A percentile compares a stretch with the other conserved stretches of the same genome.
phyloP scores from a whole-genome alignment of 2,113 vertebrate genomes.

The Colistium nudipinnis region DNA sequence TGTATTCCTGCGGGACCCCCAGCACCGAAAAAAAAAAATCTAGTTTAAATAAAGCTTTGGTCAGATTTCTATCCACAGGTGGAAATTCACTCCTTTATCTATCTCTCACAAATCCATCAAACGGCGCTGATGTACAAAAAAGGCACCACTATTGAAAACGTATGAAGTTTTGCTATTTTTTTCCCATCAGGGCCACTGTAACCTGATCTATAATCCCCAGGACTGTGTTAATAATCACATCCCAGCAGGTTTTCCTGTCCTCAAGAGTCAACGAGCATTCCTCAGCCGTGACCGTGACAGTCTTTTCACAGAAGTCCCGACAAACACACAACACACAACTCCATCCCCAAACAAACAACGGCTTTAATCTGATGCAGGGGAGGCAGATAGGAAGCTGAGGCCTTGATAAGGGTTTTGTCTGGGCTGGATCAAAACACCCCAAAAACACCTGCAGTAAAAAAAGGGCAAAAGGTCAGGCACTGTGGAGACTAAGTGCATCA shows the following conservation, averaged over 20 bases:
- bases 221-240: constrained; percentile 53
- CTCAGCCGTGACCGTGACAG: constrained; percentile 45
- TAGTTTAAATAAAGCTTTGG: constrained; percentile 10
- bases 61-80: constrained; percentile 9
- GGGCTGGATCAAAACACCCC: constrained; percentile 43
- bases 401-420: constrained; percentile 36
- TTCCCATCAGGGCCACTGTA: constrained; percentile 28
- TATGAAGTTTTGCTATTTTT: constrained; percentile 34
- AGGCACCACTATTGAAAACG: constrained; percentile 19
- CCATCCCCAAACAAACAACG: constrained; percentile 32
- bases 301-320: constrained; percentile 33
- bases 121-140: constrained; percentile 36
- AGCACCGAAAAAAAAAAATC: constrained; percentile 1
- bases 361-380: constrained; percentile 35
- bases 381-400: constrained; percentile 21
- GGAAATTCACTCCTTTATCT: constrained; percentile 9
- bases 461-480: not conserved
- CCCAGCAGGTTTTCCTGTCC: constrained; percentile 44
- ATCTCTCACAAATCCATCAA: constrained; percentile 11
- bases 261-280: constrained; percentile 49
- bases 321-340: constrained; percentile 10
- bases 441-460: constrained; percentile 15
- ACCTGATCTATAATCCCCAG: constrained; percentile 41
- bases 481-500: no score
- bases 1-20: constrained; percentile 3